Conservation (phyloP, 2,113 vertebrate genomes). For the Oplegnathus fasciatus region DNA sequence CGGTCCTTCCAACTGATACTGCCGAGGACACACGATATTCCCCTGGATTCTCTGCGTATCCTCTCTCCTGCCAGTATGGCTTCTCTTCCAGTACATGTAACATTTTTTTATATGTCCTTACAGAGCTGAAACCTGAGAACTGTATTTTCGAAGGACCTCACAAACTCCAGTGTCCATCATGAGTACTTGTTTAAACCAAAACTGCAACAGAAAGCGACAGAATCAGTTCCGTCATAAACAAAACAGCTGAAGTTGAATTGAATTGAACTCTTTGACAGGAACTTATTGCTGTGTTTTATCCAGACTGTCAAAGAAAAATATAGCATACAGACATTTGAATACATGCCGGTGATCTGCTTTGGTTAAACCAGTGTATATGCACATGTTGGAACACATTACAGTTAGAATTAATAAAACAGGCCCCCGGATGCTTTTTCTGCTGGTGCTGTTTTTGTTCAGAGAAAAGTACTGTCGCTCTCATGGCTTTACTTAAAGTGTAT, state of each 20-base stretch:
- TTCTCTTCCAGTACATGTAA: slow-evolving; percentile 30
- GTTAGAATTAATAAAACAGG: slow-evolving; percentile 4
- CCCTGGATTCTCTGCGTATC: slow-evolving; percentile 3
- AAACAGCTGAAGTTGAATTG: neutral
- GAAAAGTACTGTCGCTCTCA: neutral
- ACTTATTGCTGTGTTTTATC: neutral
- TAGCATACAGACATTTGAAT: neutral
- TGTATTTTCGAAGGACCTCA: neutral
- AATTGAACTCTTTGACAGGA: neutral
- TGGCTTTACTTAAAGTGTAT: neutral
- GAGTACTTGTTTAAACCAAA: neutral
- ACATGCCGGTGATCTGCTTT: neutral
- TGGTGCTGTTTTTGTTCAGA: slow-evolving; percentile 13
- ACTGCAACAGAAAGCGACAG: slow-evolving; percentile 6
- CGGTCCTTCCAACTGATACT: neutral
- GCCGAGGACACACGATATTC: slow-evolving; percentile 28
- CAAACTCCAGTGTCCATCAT: neutral
- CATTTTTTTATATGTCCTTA: slow-evolving; percentile 2
- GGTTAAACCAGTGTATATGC: neutral
- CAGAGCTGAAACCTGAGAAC: slow-evolving; percentile 25
- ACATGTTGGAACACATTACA: neutral
- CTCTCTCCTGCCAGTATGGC: neutral
- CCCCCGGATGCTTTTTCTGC: neutral
- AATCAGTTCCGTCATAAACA: neutral
- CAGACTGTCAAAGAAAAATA: neutral